Evolutionary conservation across 2,888 invertebrate genomes (phyloP), one percentile per base, ranked within the genome.

Genomic region (Caenorhabditis sp.): DNA sequence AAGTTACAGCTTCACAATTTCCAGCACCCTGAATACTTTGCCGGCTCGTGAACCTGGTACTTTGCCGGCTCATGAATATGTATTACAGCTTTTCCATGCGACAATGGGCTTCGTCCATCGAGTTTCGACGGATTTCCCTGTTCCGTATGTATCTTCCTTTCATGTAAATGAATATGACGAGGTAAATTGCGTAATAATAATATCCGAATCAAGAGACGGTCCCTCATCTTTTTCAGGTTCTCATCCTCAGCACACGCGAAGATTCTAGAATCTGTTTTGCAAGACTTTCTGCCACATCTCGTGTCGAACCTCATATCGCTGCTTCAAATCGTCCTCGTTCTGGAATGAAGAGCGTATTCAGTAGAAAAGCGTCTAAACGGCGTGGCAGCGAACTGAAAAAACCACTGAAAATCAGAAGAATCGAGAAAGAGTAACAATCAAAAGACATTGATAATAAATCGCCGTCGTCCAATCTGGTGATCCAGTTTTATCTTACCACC

Each of bases 121-220:
- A 6, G 17, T 79, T 11, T 41, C 71, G 0, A 53, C 65, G 0
- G 68, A 74, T 17, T 74, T 79, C 20, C 61, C 65, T 6, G 55
- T 81, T 11, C 80, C 80, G 7, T 81, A 74, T 17, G 61, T 77
- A 13, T 77, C 77, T 6, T 50, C 71, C 1, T 77, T 78, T 35
- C 58, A 53, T 41, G 59, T 81, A 1, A 81, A 81, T 62, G 43
- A 61, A 11, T 6, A 46, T 8, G 78, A 77, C 46, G 53, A 75
- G 26, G 62, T 68, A 58, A 13, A 20, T 9, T 59, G n/a, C n/a
- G n/a, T n/a, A n/a, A n/a, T n/a, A n/a, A n/a, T n/a, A n/a, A n/a
- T n/a, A n/a, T n/a, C n/a, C n/a, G n/a, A n/a, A n/a, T n/a, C n/a
- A n/a, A n/a, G n/a, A n/a, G n/a, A n/a, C n/a, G n/a, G n/a, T n/a